Evolutionary conservation across 2,797 vertebrate genomes (phyloP).

Genomic region (Xiphophorus birchmanni): DNA sequence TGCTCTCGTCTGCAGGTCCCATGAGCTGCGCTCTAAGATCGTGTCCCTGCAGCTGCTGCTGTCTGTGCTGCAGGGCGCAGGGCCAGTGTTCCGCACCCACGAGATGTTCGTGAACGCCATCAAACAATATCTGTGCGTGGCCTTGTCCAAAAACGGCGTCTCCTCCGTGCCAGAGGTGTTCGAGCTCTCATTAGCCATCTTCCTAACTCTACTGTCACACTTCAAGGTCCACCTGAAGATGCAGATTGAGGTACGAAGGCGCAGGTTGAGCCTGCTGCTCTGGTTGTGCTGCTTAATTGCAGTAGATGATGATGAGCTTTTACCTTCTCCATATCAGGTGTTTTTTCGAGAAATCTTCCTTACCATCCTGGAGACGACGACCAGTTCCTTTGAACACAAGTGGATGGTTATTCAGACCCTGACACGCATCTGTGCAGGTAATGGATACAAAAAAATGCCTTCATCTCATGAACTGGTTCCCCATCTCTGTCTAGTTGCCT

Average conservation of each 20-base stretch:
- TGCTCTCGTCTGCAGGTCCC: conserved; percentile 84
- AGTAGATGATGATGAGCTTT: neutral
- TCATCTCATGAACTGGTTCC: neutral
- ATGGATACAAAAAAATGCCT: neutral
- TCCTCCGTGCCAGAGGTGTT: conserved; percentile 99
- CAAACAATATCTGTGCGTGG: conserved; percentile 99
- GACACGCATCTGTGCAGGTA: conserved; percentile 98
- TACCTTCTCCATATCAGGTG: conserved; percentile 81
- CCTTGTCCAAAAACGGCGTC: conserved; percentile 97
- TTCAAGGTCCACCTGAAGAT: conserved; percentile 99
- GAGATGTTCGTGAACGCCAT: conserved; percentile 99
- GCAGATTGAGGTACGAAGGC: conserved; percentile 92
- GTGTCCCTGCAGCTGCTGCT: conserved; percentile 96
- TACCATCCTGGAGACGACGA: conserved; percentile 98
- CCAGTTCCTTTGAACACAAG: conserved; percentile 98
- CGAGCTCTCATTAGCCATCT: conserved; percentile 98
- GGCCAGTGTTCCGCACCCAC: conserved; percentile 97
- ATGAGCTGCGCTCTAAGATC: conserved; percentile 97
- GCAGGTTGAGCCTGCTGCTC: neutral
- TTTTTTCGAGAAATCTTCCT: conserved; percentile 99
- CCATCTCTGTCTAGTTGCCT: too few relatives aligned
- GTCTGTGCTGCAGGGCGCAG: conserved; percentile 98
- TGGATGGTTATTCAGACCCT: conserved; percentile 99
- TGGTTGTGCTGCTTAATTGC: neutral
- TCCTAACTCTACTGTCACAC: conserved; percentile 97